phyloP scores from a whole-genome alignment of 2,113 vertebrate species.

The Pachycephala philippinensis region DNA sequence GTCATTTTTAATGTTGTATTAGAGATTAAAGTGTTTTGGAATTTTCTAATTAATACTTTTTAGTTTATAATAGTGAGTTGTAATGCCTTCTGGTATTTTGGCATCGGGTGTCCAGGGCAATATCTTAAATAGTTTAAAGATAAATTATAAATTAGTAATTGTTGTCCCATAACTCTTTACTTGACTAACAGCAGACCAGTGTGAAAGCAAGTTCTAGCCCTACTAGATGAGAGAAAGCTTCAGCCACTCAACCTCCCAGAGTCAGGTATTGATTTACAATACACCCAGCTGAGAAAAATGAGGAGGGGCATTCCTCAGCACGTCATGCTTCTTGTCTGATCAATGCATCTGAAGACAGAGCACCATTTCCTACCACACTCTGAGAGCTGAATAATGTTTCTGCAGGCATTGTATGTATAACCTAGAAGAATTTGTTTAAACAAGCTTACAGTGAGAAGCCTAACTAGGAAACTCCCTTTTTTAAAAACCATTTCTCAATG shows the following conservation, averaged over 20 bases:
- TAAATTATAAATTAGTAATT: neutral
- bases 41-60: neutral
- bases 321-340: neutral
- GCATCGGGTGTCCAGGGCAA: accelerated
- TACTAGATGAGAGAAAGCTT: neutral
- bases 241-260: neutral
- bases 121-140: neutral
- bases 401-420: neutral
- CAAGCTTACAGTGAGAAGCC: neutral
- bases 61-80: neutral
- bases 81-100: neutral
- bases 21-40: neutral
- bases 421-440: neutral
- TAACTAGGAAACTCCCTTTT: neutral
- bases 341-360: neutral
- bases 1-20: neutral
- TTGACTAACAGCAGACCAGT: neutral
- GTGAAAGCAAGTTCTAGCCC: neutral
- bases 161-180: neutral
- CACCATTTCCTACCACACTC: neutral
- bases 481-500: neutral
- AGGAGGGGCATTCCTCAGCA: neutral
- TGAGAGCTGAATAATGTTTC: neutral
- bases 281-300: neutral
- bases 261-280: neutral